A percentile compares a stretch with the other conserved stretches of the same genome.
Evolutionary conservation across 2,113 vertebrate genomes (phyloP).

Genomic region (Fukomys damarensis): DNA sequence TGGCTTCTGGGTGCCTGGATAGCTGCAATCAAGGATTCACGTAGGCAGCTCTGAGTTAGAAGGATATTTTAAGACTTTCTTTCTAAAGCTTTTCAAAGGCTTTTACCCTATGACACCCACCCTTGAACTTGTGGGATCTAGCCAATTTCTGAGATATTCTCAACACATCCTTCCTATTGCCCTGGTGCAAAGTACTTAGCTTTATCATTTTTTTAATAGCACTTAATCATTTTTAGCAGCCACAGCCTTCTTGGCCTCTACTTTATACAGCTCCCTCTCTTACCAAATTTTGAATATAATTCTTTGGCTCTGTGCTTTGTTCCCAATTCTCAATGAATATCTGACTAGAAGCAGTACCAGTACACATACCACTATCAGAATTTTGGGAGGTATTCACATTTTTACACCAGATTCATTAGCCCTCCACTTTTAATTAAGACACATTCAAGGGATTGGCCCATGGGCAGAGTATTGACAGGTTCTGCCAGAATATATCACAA

Average conservation of each 20-base stretch:
- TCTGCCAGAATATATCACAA: not conserved
- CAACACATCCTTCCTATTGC: not conserved
- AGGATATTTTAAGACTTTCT: not conserved
- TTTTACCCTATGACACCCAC: not conserved
- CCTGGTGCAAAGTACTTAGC: not conserved
- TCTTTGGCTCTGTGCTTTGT: not conserved
- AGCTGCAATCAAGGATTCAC: not conserved
- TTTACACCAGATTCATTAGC: not conserved
- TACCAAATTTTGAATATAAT: not conserved
- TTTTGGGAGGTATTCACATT: not conserved
- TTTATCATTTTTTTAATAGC: not conserved
- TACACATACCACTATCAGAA: not conserved
- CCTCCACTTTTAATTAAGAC: not conserved
- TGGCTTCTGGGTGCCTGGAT: not conserved
- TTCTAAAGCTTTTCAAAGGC: not conserved
- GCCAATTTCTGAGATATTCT: not conserved
- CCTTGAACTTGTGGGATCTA: not conserved
- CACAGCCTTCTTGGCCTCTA: not conserved
- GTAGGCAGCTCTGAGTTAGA: no score
- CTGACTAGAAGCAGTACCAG: not conserved
- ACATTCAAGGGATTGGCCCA: not conserved
- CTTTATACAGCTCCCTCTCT: not conserved
- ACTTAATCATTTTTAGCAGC: not conserved
- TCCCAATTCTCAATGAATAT: not conserved
- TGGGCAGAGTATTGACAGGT: not conserved